Base-by-base conservation (phyloP, 2,113 vertebrate genomes). In the Malurus melanocephalus region DNA sequence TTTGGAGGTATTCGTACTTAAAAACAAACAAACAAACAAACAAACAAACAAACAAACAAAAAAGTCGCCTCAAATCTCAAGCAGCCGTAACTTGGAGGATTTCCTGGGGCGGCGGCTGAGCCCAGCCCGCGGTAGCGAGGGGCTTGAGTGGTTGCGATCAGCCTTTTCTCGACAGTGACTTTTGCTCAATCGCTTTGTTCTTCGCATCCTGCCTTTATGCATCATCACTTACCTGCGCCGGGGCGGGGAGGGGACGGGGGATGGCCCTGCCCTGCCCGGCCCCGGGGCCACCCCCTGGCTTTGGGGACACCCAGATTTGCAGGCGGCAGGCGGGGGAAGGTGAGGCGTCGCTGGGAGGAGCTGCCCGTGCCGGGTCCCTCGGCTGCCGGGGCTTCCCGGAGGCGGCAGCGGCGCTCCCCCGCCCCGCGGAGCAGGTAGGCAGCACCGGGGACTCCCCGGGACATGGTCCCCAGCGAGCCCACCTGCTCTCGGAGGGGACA, bases 291-390 rank as follows among this genome's bases (percentile, higher is more conserved):
- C 21, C 17, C 2, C 53, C 1, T 4, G 4, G 6, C 3, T 2
- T 17, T 1, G 17, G 42, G 20, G 20, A 0, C 26, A 3, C 1
- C 2, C 21, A 0, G 22, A 28, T 14, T 30, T 1, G 57, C 22
- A 0, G 28, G 53, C 9, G 10, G 65, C 51, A 7, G 67, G 18
- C 17, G 8, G 11, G 26, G 46, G 8, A 28, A 6, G 4, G 15
- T 5, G 85, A 51, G 26, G 26, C 6, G 5, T 4, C 7, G 9
- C 13, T 2, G 67, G 18, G 19, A 18, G 20, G 19, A 75, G 53
- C 67, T 33, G 74, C 7, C 40, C 13, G 24, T 6, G 20, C 5
- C 23, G 18, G 46, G 4, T 27, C 20, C 43, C 35, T 49, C 24
- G 24, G 35, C 13, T 21, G 60, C 52, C 26, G 10, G n/a, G 32